These are phyloP conservation scores for Sarcophaga caerulescens DNA, from an alignment of 2,888 invertebrate species.

Conservation along the genomic window DNA sequence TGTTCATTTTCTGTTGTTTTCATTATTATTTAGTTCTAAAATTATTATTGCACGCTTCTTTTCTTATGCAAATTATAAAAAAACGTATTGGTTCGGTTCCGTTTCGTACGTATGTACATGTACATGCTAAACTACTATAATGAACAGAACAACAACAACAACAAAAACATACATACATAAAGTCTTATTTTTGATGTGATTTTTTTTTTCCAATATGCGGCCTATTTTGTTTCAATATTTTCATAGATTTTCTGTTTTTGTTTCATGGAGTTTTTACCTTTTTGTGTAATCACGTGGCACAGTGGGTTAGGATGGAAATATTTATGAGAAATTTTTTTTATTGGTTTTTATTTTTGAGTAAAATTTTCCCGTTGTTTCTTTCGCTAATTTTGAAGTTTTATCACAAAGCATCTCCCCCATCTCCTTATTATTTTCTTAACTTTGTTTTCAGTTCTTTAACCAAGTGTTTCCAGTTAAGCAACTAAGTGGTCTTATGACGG, in stretches of 20 bases:
- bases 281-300: conserved; percentile 7
- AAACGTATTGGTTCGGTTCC: conserved; percentile 1
- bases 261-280: conserved; percentile 36
- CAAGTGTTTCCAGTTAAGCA: too few relatives aligned
- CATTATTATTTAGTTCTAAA: conserved; percentile 32
- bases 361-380: too few relatives aligned
- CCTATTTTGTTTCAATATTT: conserved; percentile 21
- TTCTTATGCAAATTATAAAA: neutral
- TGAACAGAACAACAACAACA: conserved; percentile 3
- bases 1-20: neutral
- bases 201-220: conserved; percentile 32
- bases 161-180: neutral
- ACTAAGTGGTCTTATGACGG: too few relatives aligned
- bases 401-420: too few relatives aligned
- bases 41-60: conserved; percentile 43
- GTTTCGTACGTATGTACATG: conserved; percentile 21
- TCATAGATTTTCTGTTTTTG: neutral
- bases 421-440: too few relatives aligned
- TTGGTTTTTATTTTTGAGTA: too few relatives aligned
- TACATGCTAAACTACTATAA: conserved; percentile 26
- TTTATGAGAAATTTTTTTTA: neutral
- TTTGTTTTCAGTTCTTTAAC: too few relatives aligned
- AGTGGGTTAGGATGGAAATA: conserved; percentile 8
- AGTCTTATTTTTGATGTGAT: neutral
- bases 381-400: too few relatives aligned